Conservation (phyloP, 2,797 vertebrate species). For the Zenarchopterus dispar region DNA sequence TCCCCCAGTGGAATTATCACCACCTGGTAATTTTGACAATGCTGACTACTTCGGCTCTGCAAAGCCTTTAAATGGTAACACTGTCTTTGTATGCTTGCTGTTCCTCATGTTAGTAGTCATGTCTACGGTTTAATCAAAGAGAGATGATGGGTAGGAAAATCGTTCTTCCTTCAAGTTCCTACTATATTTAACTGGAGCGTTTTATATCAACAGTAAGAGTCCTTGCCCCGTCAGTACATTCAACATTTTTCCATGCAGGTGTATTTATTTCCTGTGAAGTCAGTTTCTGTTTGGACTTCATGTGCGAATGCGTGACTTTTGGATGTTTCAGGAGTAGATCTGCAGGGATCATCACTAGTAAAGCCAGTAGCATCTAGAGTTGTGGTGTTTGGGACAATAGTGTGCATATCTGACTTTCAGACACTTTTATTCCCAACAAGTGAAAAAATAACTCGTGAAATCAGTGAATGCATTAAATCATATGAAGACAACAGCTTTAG, state of each 20-base stretch:
- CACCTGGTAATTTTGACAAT: constrained; percentile 71
- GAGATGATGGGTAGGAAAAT: constrained; percentile 31
- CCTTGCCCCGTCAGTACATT: constrained; percentile 21
- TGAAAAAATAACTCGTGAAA: constrained; percentile 33
- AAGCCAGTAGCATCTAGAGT: neutral
- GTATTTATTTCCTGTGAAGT: constrained; percentile 11
- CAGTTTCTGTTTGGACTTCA: constrained; percentile 9
- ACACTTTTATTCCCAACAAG: constrained; percentile 15
- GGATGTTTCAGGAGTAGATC: neutral
- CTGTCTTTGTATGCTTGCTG: constrained; percentile 31
- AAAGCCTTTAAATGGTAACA: constrained; percentile 46
- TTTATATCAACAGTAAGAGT: constrained; percentile 23
- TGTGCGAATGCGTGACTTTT: constrained; percentile 1
- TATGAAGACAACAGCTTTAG: constrained; percentile 13
- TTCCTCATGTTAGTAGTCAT: constrained; percentile 3
- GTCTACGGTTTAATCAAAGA: constrained; percentile 34
- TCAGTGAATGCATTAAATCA: constrained; percentile 7
- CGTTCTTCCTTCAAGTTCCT: constrained; percentile 40
- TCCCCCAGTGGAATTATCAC: constrained; percentile 63
- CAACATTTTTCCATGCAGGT: constrained; percentile 21
- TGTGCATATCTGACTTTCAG: neutral
- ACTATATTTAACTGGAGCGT: constrained; percentile 33
- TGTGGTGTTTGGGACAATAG: neutral
- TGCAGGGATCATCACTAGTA: no score
- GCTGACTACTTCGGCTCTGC: constrained; percentile 56